Base-by-base conservation (phyloP, 2,113 vertebrate species). In the Saccopteryx leptura region DNA sequence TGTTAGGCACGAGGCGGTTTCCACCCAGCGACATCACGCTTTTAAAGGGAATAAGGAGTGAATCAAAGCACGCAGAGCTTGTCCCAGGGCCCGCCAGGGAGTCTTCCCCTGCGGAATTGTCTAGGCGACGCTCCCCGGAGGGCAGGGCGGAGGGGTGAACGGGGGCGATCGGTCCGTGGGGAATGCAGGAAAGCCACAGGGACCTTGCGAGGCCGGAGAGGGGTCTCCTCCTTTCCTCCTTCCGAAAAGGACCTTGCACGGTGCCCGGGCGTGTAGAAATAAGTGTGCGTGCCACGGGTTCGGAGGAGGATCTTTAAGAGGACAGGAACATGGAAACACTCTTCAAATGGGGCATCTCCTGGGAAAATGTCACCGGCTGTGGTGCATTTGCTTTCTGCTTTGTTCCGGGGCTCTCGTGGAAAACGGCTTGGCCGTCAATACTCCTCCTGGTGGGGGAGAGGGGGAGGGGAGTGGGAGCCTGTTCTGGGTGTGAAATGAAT, bases 31-130 rank as follows among this genome's bases (percentile, higher is more conserved):
- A 78, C 90, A 72, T 52, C 56, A 17, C 0, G 3, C 89, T 90
- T 96, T 85, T 69, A 79, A 93, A 95, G 97, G 94, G 87, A 97
- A 46, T 84, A 69, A 88, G 96, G 94, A 82, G 48, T 3, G 96
- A 3, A 14, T 91, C 79, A 86, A 94, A 96, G 93, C 50, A 61
- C 95, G 84, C 88, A 74, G 72, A 74, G 72, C 93, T 92, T 58
- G 91, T 26, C 89, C 31, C 71, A 85, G 71, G 79, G 95, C 69
- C 69, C 61, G 69, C 19, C 52, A 72, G 33, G 74, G 84, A 80
- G 92, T 7, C 58, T 6, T 81, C 56, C 94, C 75, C 90, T 3
- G 19, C 86, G 97, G 95, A 97, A 39, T 78, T 81, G 33, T 15
- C 71, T 6, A 7, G 31, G 6, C 4, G n/a, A 21, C 9, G 39